Evolutionary conservation across 2,888 invertebrate genomes (phyloP).

Genomic region (Dioctria linearis): DNA sequence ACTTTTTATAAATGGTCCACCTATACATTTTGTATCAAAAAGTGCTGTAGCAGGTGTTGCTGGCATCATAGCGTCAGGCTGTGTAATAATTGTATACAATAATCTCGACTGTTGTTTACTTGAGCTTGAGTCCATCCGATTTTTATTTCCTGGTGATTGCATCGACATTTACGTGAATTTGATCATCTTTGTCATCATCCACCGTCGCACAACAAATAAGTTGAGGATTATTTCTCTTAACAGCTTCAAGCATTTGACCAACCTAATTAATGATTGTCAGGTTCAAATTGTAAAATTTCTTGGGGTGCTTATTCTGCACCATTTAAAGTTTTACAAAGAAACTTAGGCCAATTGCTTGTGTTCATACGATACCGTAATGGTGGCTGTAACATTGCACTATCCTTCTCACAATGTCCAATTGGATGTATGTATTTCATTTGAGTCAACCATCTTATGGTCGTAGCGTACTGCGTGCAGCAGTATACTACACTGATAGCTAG

Average conservation of each 20-base stretch:
- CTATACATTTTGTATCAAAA: conserved; percentile 72
- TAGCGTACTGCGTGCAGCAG: no score
- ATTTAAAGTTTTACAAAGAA: conserved; percentile 91
- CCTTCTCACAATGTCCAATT: conserved; percentile 94
- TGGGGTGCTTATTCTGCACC: conserved; percentile 93
- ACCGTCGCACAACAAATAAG: conserved; percentile 97
- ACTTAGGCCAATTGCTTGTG: conserved; percentile 97
- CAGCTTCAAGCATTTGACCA: conserved; percentile 96
- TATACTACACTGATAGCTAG: no score
- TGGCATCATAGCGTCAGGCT: conserved; percentile 71
- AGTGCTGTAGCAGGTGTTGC: conserved; percentile 73
- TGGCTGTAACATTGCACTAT: conserved; percentile 94
- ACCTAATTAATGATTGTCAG: conserved; percentile 77
- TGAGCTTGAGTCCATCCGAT: conserved; percentile 74
- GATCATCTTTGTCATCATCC: conserved; percentile 92
- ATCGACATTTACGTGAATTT: conserved; percentile 96
- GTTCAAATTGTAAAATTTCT: conserved; percentile 91
- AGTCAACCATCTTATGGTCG: conserved; percentile 77
- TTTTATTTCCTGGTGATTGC: conserved; percentile 96
- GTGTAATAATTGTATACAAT: conserved; percentile 74
- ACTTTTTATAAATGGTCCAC: conserved; percentile 73
- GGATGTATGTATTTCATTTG: conserved; percentile 95
- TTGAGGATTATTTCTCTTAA: conserved; percentile 97
- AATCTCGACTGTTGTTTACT: conserved; percentile 74
- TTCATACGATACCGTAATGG: conserved; percentile 97